A percentile compares a stretch with the other conserved stretches of the same genome.
These are phyloP conservation scores for Ageneiosus marmoratus DNA, from an alignment of 2,113 vertebrate genomes.

Conservation along the genomic window DNA sequence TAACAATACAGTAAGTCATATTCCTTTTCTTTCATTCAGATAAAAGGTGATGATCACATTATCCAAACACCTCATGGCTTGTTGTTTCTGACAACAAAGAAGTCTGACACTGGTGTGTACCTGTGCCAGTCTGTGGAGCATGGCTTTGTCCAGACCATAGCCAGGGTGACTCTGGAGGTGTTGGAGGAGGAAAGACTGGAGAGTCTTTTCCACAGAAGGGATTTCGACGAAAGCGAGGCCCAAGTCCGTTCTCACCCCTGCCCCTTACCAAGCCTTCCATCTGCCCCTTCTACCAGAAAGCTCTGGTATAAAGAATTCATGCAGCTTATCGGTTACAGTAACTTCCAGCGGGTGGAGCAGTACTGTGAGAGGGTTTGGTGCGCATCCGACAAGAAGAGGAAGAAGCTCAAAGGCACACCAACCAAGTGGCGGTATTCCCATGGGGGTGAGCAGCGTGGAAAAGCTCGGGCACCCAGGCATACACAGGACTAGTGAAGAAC, in stretches of 20 bases:
- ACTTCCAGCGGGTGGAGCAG: slow-evolving; percentile 91
- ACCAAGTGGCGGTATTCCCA: slow-evolving; percentile 81
- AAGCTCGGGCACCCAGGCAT: slow-evolving; percentile 84
- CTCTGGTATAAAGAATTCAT: slow-evolving; percentile 97
- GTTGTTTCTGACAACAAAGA: slow-evolving; percentile 81
- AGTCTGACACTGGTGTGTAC: slow-evolving; percentile 84
- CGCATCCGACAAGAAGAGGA: slow-evolving; percentile 82
- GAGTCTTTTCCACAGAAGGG: slow-evolving; percentile 71
- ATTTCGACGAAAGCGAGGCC: slow-evolving; percentile 58
- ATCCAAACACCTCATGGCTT: slow-evolving; percentile 88
- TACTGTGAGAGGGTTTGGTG: slow-evolving; percentile 98
- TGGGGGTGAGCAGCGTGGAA: slow-evolving; percentile 77
- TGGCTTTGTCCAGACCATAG: slow-evolving; percentile 85
- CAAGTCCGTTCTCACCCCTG: slow-evolving; percentile 53
- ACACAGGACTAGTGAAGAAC: slow-evolving; percentile 73
- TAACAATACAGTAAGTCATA: neutral
- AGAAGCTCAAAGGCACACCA: slow-evolving; percentile 83
- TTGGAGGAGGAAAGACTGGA: slow-evolving; percentile 82
- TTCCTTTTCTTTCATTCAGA: slow-evolving; percentile 63
- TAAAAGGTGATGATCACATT: slow-evolving; percentile 83
- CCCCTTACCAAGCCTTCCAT: slow-evolving; percentile 51
- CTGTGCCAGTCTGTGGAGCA: slow-evolving; percentile 94
- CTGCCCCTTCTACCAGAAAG: slow-evolving; percentile 65
- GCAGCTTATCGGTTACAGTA: slow-evolving; percentile 91
- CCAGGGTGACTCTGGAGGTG: slow-evolving; percentile 83